These are phyloP conservation scores for Hippocampus abdominalis DNA, from an alignment of 2,113 vertebrate genomes.

Conservation along the genomic window DNA sequence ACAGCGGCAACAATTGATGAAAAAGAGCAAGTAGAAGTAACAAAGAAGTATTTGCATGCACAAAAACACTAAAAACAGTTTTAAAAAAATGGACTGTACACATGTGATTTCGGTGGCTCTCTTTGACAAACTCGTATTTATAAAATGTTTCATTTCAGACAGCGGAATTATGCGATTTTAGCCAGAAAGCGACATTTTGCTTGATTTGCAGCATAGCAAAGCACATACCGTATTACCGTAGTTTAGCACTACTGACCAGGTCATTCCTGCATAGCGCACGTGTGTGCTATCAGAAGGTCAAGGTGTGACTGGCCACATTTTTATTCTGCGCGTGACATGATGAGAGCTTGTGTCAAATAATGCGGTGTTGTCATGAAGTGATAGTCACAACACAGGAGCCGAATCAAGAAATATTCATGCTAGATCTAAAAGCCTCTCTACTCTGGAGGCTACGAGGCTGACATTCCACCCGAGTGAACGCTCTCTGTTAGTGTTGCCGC, in stretches of 20 bases:
- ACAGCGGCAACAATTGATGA: too few relatives aligned
- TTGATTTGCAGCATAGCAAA: neutral
- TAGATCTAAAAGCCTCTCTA: slow-evolving; percentile 34
- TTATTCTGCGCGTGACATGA: slow-evolving; percentile 26
- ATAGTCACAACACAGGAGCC: slow-evolving; percentile 46
- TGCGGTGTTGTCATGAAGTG: slow-evolving; percentile 32
- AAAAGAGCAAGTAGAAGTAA: too few relatives aligned
- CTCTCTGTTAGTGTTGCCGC: slow-evolving; percentile 24
- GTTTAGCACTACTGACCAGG: neutral
- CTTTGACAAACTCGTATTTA: too few relatives aligned
- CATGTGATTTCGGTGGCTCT: neutral
- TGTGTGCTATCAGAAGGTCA: slow-evolving; percentile 28
- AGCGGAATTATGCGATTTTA: too few relatives aligned
- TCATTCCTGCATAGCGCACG: slow-evolving; percentile 18
- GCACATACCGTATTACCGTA: neutral
- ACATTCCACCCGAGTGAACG: slow-evolving; percentile 46
- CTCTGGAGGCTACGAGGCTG: slow-evolving; percentile 27
- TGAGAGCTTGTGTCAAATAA: slow-evolving; percentile 57
- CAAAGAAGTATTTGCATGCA: too few relatives aligned
- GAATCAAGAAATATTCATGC: slow-evolving; percentile 37
- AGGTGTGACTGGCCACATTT: slow-evolving; percentile 24
- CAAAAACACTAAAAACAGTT: too few relatives aligned
- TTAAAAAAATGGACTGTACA: too few relatives aligned
- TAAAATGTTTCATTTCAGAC: too few relatives aligned
- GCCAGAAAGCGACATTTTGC: neutral